Base-by-base conservation (phyloP, 2,113 vertebrate genomes). In the Tetrax tetrax region DNA sequence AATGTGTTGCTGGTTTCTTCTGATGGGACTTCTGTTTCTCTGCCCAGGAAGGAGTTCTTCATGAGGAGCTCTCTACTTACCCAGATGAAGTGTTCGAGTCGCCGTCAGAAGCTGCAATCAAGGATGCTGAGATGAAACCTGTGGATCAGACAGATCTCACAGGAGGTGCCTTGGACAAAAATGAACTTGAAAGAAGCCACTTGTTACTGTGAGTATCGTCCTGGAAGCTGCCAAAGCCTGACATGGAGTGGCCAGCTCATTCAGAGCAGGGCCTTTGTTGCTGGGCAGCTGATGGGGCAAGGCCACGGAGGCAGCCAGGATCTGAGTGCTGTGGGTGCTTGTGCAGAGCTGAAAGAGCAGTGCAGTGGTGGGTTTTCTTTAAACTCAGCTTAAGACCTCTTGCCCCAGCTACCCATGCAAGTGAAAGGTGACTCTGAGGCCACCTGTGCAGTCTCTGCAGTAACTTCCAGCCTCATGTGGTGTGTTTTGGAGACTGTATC, bases 21-120 rank as follows among this genome's bases (percentile, higher is more conserved):
- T 96, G 77, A 96, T 72, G 83, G 70, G 33, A 48, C 53, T 95
- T 81, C 65, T 93, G 60, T 97, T 87, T 92, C 77, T 93, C 86
- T 94, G 95, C 87, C 95, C 95, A 99, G 99, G 99, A 99, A 97
- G 98, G 98, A 95, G 96, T 99, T 96, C 98, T 99, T 97, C 99
- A 98, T 0, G 99, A 99, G 84, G 99, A 99, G 97, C 93, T 99
- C 98, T 99, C 99, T 56, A 99, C 99, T 1, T 99, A 98, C 24
- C 95, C 98, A 0, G 99, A 99, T 13, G 99, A 99, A 92, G 99
- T 99, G 91, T 99, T 99, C 1, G 99, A 99, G 97, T 99, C 99
- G 0, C 98, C 98, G 0, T 99, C 99, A 1, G 99, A 99, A 97
- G 98, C 98, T 7, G 98, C 98, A 10, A 97, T 99, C 93, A 99